Evolutionary conservation across 2,888 invertebrate genomes (phyloP), one percentile per base, ranked within the genome.

Genomic region (Bembecia ichneumoniformis): DNA sequence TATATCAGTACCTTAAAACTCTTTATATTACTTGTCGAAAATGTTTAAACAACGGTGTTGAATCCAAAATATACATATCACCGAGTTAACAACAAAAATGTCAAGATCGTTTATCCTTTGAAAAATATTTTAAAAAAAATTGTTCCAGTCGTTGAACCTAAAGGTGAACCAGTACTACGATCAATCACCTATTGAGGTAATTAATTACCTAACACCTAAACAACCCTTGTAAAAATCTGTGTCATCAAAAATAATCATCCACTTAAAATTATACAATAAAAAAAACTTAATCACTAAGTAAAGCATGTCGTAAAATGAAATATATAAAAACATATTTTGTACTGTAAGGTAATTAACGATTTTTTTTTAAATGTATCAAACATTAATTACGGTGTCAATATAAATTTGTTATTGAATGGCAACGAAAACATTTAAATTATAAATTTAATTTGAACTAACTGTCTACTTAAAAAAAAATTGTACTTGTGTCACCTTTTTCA

Each of bases 291-390:
- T 64, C 51, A 61, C 84, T 86, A 86, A 78, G 81, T 86, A 86
- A 86, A 86, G 86, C 86, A 86, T 81, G 68, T 72, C 73, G 61
- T 76, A 77, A 71, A 68, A 76, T 77, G 77, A 80, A 74, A 72
- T 78, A 71, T 73, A 74, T 81, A 76, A 75, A 76, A 81, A 73
- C 69, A 71, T 81, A 80, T 81, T 82, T 86, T 86, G 86, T 86
- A 86, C 86, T 86, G 80, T 84, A 66, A 84, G 83, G 86, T 83
- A 77, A 71, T 47, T 17, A 50, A 47, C 48, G 73, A 68, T 66
- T 64, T 62, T 61, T 55, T 49, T 50, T 52, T 54, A 56, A 57
- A 52, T 52, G 56, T 54, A 51, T 47, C 50, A 9, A 28, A 28
- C 28, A 28, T 28, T 28, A 28, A 28, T 28, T 28, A 52, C 53